These are phyloP conservation scores for Semnornis frantzii DNA, from an alignment of 2,113 vertebrate genomes.

Conservation along the genomic window DNA sequence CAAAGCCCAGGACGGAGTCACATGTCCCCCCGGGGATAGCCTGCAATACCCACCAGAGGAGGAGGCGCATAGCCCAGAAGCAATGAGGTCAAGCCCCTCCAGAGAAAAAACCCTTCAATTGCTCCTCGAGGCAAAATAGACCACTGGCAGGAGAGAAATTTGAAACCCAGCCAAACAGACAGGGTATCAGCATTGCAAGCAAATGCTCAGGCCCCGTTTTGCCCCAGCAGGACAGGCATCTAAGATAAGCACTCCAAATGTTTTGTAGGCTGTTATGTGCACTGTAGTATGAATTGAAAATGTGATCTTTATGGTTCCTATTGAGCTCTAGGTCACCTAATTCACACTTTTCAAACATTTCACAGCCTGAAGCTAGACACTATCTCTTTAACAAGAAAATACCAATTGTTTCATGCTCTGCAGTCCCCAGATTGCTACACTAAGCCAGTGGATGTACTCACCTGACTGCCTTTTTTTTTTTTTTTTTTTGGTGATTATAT, in stretches of 20 bases:
- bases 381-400: not conserved
- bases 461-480: conserved; percentile 40
- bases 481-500: too few relatives aligned
- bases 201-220: too few relatives aligned
- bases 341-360: conserved; percentile 4
- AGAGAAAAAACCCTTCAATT: too few relatives aligned
- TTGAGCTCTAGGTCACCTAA: not conserved
- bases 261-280: not conserved
- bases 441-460: not conserved
- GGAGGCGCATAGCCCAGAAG: too few relatives aligned
- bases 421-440: not conserved
- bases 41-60: too few relatives aligned
- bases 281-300: not conserved
- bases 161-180: too few relatives aligned
- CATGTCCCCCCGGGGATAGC: too few relatives aligned
- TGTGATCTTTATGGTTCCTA: not conserved
- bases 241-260: not conserved
- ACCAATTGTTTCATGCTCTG: not conserved
- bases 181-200: too few relatives aligned
- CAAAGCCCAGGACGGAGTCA: too few relatives aligned
- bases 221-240: not conserved
- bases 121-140: too few relatives aligned
- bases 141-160: too few relatives aligned
- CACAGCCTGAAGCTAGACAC: not conserved
- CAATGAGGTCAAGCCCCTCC: too few relatives aligned